Base-by-base conservation (phyloP, 2,888 invertebrate species). In the Tenthredo mesomela region DNA sequence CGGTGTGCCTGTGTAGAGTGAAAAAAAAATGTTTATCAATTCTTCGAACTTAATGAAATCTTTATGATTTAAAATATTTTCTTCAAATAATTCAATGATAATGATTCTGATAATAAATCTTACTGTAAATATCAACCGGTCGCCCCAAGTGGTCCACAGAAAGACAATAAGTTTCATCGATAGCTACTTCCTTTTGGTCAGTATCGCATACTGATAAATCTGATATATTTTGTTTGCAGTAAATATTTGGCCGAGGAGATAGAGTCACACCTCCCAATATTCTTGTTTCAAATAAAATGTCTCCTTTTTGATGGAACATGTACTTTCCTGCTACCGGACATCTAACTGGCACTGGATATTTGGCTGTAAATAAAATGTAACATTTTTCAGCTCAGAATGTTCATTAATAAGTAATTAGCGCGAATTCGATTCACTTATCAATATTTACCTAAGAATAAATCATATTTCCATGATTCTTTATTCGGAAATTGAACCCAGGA, bases 271-370 rank as follows among this genome's bases (percentile, higher is more conserved):
- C 98, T 85, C 99, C 99, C 78, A 99, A 95, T 90, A 99, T 99
- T 93, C 99, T 96, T 0, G 99, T 99, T 94, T 97, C 97, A 91
- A 99, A 99, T 50, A 95, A 95, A 50, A 97, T 96, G 88, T 98
- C 98, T n/a, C 98, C 98, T 89, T 94, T 95, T 93, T 99, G 99
- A 0, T 96, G 96, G 91, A 99, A 99, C 93, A 97, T 97, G 92
- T 98, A 99, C 93, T 99, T 98, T 1, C 99, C 99, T 67, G 98
- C 99, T 0, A 99, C 97, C 0, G 99, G 99, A 93, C 99, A 99
- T 70, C 98, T 96, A 6, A 99, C 97, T 0, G 99, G 97, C 0
- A 97, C 96, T 0, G 99, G 99, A 93, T 97, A 96, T 92, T 96
- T 97, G n/a, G 97, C 96, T 95, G 87, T 83, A 91, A 87, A 77